Base-by-base conservation (phyloP, 2,113 vertebrate species). In the Ceuthmochares aereus region DNA sequence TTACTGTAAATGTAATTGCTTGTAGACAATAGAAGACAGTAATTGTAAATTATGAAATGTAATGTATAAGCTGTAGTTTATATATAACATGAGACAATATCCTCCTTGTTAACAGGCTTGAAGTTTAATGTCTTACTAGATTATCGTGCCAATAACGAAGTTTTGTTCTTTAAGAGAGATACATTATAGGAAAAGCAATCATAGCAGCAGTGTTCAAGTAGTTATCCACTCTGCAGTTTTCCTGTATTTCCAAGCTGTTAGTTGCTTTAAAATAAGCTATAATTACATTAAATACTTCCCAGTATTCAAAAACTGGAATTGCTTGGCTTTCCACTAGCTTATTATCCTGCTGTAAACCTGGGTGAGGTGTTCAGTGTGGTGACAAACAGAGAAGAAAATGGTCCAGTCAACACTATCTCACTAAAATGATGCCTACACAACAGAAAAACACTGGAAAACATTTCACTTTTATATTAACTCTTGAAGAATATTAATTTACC, bases 1-100 rank as follows among this genome's bases (percentile, higher is more conserved):
- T 87, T 95, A 94, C 89, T 91, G 85, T 89, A 97, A 83, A 60
- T 88, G 85, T 95, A 96, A 93, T 96, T 95, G 88, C 88, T 89
- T 95, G 79, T 89, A 96, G 64, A 91, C 75, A 80, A 80, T 62
- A 89, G 72, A 75, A 95, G 69, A 68, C 91, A 85, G 63, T 96
- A 90, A 97, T 60, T 93, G 83, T 96, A 92, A 96, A 92, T 94
- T 94, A 78, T 17, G 0, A 94, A 90, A 89, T n/a, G n/a, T 62
- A 75, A 79, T 84, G 76, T 64, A 75, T 90, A 86, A 93, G 92
- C 75, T 45, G 37, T 77, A 64, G 60, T 78, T 96, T 94, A 62
- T 89, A 55, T 70, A 74, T 84, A 79, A 58, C 66, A 81, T 5
- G 40, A 88, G 92, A 87, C 88, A 88, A 89, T 64, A 95, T 84